phyloP scores from a whole-genome alignment of 1,140 invertebrate species.

The Xylocopa sonorina region DNA sequence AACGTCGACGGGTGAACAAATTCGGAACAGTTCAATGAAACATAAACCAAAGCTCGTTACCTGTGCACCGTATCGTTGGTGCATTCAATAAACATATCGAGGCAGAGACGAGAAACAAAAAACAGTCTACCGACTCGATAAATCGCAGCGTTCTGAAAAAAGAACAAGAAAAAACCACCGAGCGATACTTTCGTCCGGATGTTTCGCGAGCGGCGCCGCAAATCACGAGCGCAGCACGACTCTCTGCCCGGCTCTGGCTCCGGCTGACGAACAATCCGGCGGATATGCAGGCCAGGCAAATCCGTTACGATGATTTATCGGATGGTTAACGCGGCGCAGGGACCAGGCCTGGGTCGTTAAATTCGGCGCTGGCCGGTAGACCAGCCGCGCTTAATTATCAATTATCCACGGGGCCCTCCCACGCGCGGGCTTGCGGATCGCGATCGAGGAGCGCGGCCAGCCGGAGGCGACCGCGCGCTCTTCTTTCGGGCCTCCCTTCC shows the following conservation, averaged over 20 bases:
- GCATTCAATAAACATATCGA: no score
- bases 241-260: background rate
- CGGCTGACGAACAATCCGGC: background rate
- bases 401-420: constrained; percentile 64
- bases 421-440: constrained; percentile 49
- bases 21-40: no score
- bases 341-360: constrained; percentile 59
- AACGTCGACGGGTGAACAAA: no score
- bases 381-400: constrained; percentile 65
- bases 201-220: background rate
- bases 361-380: constrained; percentile 36
- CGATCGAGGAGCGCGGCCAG: background rate
- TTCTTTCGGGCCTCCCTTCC: background rate
- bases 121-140: no score
- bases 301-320: constrained; percentile 61
- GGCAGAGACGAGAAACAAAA: no score
- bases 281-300: constrained; percentile 36
- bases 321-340: constrained; percentile 40
- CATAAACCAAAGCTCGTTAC: no score
- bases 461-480: constrained; percentile 12
- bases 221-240: background rate
- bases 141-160: no score
- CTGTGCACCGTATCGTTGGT: no score
- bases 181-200: no score
- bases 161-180: no score